Evolutionary conservation across 2,797 vertebrate species (phyloP), one percentile per base, ranked within the genome.

Genomic region (Denticeps clupeoides): DNA sequence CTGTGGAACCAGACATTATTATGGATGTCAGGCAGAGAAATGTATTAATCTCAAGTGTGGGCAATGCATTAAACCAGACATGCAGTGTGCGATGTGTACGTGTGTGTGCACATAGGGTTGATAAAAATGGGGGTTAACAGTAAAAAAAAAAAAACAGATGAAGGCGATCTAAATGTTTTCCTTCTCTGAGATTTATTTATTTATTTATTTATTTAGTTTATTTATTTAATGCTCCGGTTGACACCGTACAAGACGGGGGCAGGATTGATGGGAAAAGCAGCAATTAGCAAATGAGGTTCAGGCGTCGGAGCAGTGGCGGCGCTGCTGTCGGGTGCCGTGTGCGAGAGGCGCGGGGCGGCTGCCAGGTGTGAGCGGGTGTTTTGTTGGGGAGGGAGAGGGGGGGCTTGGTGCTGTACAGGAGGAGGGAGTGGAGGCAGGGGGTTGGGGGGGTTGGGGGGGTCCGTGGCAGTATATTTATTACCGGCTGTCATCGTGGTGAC

Each of bases 221-320:
- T 52, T 24, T 52, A 18, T 45, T 57, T 65, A 60, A 35, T 51
- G 42, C 37, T 62, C 72, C 55, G 58, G 84, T 87, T 89, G 89
- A 89, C 84, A 83, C 80, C 76, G 82, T 90, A 87, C 78, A 87
- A 87, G 90, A 89, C 85, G 86, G 83, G 87, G 83, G 77, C 79
- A 83, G 85, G 93, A 95, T 89, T 89, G 88, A 91, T 89, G 87
- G 87, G 83, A 87, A 91, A 90, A 85, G 89, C 82, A 74, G 90
- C 91, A 98, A 98, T 98, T 98, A 97, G 91, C 90, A 96, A 95
- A 98, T 94, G 90, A 96, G 89, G 87, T 89, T 82, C 82, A 82
- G 78, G 67, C 86, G 77, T 61, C 47, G 42, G n/a, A n/a, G n/a
- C n/a, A n/a, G n/a, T n/a, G n/a, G n/a, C n/a, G n/a, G n/a, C n/a